These are phyloP conservation scores for Stenolophus ochropezus DNA, from an alignment of 2,888 invertebrate species.

Conservation along the genomic window DNA sequence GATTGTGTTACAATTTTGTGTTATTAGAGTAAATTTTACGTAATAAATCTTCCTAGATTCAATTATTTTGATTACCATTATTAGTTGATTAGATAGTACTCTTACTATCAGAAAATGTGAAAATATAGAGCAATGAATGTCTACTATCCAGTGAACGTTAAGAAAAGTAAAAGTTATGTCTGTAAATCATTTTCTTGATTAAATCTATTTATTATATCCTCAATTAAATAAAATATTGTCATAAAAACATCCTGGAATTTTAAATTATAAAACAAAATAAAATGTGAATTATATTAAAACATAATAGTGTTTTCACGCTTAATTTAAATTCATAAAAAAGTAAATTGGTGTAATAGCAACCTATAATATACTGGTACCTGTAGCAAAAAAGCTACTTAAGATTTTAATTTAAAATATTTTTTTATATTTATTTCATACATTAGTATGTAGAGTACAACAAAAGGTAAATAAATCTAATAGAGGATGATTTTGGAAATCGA, in stretches of 20 bases:
- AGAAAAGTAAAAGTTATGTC: neutral
- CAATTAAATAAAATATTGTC: neutral
- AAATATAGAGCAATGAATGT: neutral
- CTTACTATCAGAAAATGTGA: neutral
- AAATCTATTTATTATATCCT: neutral
- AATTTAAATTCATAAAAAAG: neutral
- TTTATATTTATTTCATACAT: too few species aligned
- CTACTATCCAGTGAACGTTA: neutral
- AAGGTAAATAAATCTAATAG: too few species aligned
- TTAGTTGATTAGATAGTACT: neutral
- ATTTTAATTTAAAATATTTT: too few species aligned
- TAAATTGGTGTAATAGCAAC: too few species aligned
- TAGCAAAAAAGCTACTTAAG: too few species aligned
- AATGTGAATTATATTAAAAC: too few species aligned
- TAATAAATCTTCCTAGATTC: neutral
- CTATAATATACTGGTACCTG: too few species aligned
- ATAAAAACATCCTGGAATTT: neutral
- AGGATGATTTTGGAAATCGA: too few species aligned
- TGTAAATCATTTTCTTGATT: neutral
- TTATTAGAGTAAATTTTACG: neutral
- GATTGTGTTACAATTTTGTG: neutral
- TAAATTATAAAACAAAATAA: neutral
- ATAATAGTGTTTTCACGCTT: neutral
- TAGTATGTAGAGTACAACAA: too few species aligned
- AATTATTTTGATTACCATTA: neutral